Percentiles rank a stretch among this genome's conserved stretches.
Evolutionary conservation across 2,888 invertebrate species (phyloP).

Genomic region (Caenorhabditis zanzibari): DNA sequence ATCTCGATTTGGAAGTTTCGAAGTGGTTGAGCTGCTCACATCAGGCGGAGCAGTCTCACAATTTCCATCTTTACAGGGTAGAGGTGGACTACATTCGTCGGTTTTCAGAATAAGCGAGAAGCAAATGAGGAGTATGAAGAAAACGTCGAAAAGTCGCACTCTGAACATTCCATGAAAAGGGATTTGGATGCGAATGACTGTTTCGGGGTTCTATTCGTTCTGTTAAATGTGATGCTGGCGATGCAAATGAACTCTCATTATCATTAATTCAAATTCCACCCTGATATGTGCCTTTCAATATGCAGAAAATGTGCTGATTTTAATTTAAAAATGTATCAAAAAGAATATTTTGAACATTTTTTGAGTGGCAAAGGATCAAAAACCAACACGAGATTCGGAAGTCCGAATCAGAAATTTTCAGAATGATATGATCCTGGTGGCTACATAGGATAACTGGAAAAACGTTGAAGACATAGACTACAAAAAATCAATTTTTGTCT

Average conservation of each 20-base stretch:
- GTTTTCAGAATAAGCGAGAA: conserved; percentile 5
- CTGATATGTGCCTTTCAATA: background rate
- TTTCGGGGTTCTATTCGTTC: background rate
- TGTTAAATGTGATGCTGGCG: conserved; percentile 41
- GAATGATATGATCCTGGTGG: too few relatives aligned
- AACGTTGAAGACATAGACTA: too few relatives aligned
- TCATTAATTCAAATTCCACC: conserved; percentile 25
- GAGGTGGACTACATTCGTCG: conserved; percentile 35
- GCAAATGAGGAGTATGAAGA: conserved; percentile 7
- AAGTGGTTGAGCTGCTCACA: conserved; percentile 1
- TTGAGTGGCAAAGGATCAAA: background rate
- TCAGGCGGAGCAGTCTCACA: conserved; percentile 17
- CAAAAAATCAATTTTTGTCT: too few relatives aligned
- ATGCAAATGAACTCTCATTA: conserved; percentile 41
- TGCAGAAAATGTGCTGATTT: conserved; percentile 7
- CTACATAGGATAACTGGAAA: background rate
- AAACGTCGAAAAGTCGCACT: conserved; percentile 32
- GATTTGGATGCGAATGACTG: conserved; percentile 4
- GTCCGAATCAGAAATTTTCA: too few relatives aligned
- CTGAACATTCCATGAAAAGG: conserved; percentile 52
- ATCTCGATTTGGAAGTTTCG: conserved; percentile 7
- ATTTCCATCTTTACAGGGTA: conserved; percentile 42
- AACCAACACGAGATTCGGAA: background rate
- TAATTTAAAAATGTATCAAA: background rate
- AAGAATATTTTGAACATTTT: background rate